phyloP scores from a whole-genome alignment of 2,888 invertebrate genomes.

The Sipha maydis region DNA sequence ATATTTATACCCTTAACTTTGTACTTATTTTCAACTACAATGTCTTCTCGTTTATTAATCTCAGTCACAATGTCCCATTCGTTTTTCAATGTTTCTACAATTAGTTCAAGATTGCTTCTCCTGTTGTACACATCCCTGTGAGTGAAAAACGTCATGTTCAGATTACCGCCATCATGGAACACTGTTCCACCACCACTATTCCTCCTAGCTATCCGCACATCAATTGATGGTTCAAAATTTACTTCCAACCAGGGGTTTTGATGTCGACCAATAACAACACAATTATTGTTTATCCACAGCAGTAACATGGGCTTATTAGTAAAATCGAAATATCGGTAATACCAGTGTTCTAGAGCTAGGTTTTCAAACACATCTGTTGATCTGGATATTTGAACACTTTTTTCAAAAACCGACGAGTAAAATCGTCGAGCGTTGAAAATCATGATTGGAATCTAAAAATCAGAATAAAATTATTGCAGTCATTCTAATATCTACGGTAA shows the following conservation, averaged over 20 bases:
- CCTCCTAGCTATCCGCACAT: constrained; percentile 83
- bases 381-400: constrained; percentile 91
- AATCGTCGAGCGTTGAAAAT: constrained; percentile 16
- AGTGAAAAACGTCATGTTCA: constrained; percentile 93
- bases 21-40: constrained; percentile 80
- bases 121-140: constrained; percentile 84
- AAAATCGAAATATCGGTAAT: constrained; percentile 88
- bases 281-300: constrained; percentile 92
- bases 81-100: constrained; percentile 83
- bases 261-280: constrained; percentile 94
- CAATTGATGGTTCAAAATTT: constrained; percentile 75
- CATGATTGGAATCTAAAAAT: constrained; percentile 37
- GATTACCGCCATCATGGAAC: constrained; percentile 93
- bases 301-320: constrained; percentile 84
- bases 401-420: constrained; percentile 72
- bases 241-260: constrained; percentile 97
- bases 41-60: constrained; percentile 87
- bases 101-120: constrained; percentile 85
- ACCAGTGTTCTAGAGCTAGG: constrained; percentile 95
- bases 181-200: constrained; percentile 97
- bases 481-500: neutral
- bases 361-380: constrained; percentile 92
- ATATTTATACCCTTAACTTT: constrained; percentile 73
- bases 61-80: constrained; percentile 82
- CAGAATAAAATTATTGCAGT: neutral